Conservation (phyloP, 1,140 invertebrate species). For the Macrobrachium rosenbergii region DNA sequence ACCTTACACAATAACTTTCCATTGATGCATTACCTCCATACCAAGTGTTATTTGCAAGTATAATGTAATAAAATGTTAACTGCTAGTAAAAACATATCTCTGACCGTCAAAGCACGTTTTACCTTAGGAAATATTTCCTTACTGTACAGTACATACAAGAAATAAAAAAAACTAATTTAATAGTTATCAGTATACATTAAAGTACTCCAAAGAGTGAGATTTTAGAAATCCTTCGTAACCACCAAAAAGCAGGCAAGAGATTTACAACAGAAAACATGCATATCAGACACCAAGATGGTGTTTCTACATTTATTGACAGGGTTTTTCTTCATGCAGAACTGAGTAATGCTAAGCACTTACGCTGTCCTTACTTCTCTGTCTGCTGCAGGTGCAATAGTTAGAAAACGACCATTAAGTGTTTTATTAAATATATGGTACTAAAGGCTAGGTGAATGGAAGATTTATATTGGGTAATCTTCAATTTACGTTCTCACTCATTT, state of each 20-base stretch:
- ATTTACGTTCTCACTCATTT: neutral
- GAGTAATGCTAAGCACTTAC: slow-evolving; percentile 50
- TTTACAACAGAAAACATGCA: slow-evolving; percentile 17
- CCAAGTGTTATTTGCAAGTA: too few species aligned
- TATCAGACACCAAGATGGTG: slow-evolving; percentile 46
- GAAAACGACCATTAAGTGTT: slow-evolving; percentile 53
- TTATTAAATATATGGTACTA: slow-evolving; percentile 28
- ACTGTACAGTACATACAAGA: too few species aligned
- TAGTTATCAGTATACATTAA: neutral
- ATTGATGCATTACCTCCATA: too few species aligned
- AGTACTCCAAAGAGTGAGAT: neutral
- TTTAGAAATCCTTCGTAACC: neutral
- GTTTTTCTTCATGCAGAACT: neutral
- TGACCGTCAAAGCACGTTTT: too few species aligned
- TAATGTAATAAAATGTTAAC: too few species aligned
- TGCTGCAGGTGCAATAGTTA: slow-evolving; percentile 59
- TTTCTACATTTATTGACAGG: slow-evolving; percentile 24
- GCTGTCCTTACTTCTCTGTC: slow-evolving; percentile 59
- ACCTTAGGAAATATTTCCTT: too few species aligned
- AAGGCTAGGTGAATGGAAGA: slow-evolving; percentile 12
- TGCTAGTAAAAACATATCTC: too few species aligned
- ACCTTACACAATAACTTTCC: too few species aligned
- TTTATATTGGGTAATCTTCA: slow-evolving; percentile 1
- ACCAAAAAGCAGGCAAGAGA: neutral
- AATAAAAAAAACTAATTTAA: too few species aligned